Evolutionary conservation across 2,113 vertebrate species (phyloP), one percentile per base, ranked within the genome.

Genomic region (Sisor rabdophorus): DNA sequence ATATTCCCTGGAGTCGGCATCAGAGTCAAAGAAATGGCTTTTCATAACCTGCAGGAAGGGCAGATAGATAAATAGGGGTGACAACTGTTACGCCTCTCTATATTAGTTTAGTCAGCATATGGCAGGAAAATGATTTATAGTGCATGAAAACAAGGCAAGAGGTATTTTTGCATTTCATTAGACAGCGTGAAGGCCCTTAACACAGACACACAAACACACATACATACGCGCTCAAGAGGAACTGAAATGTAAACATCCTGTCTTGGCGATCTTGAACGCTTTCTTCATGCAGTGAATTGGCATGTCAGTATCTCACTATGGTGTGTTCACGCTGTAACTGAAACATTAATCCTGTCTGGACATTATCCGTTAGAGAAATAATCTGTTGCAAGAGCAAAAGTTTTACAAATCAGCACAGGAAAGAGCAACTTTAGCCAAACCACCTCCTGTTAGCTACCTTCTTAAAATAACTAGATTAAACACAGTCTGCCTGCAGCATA

Each of bases 181-280:
- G 76, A 78, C 52, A 63, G 76, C 55, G 5, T 71, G 30, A 80
- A 80, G 54, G 48, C 50, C 73, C 54, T 44, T 16, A 81, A 79
- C 65, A 69, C 58, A 56, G 64, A 75, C 50, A 75, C 76, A 81
- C 26, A 81, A 24, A 81, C 40, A 81, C 70, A 78, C 48, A 50
- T 58, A 68, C 75, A 81, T 28, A 81, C 70, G 75, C 48, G 50
- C 64, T 60, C 75, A 53, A 30, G 36, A 61, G 55, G 73, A 79
- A 72, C 60, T 82, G 72, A 79, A 79, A 79, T 59, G 73, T 82
- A 82, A 82, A 82, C 81, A 79, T 76, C 73, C 68, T 72, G 71
- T 75, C 73, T 68, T 55, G 47, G 61, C 74, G 65, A 64, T 76
- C 71, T 75, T 72, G 80, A 79, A 82, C 56, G 36, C 64, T 76